Base-by-base conservation (phyloP, 1,140 invertebrate species). In the Sycophaga agraensis region DNA sequence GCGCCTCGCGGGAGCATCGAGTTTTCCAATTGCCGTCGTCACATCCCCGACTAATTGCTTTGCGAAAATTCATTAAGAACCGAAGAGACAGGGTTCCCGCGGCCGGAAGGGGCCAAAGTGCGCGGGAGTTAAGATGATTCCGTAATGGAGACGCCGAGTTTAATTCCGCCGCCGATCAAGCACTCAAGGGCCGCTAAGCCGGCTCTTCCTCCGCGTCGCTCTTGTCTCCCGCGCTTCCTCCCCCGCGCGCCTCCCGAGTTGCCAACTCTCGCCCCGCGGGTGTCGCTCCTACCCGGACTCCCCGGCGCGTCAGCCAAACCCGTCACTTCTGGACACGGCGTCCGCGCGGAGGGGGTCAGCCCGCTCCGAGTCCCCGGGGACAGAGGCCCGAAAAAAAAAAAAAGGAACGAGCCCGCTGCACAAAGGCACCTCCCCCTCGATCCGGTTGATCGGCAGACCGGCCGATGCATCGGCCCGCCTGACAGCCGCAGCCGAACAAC, bases 31-130 rank as follows among this genome's bases (percentile, higher is more conserved):
- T 72, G 68, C 62, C 66, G 50, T 63, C 68, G 67, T 70, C 68
- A 73, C 69, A 68, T 70, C 66, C 63, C 45, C 49, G 69, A 65
- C 70, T 77, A 78, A 79, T 77, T 77, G 70, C 63, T 73, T 77
- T 67, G 68, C 69, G 70, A 67, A 73, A 78, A 78, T 79, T 76
- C 77, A 78, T 77, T 74, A 72, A 69, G 72, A 73, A 66, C 46
- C 53, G 53, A 66, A 69, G 61, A 63, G n/a, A n/a, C n/a, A n/a
- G n/a, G n/a, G n/a, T n/a, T n/a, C n/a, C n/a, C n/a, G 31, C 24
- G 22, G 35, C 37, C 46, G 46, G 63, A 58, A 55, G 61, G 39
- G 39, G 14, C n/a, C n/a, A 50, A 31, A 61, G 34, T 28, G 24
- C 24, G 16, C 42, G 12, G 37, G 54, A 67, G 61, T 66, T 72